Evolutionary conservation across 2,113 vertebrate genomes (phyloP).

Genomic region (Eretmochelys imbricata): DNA sequence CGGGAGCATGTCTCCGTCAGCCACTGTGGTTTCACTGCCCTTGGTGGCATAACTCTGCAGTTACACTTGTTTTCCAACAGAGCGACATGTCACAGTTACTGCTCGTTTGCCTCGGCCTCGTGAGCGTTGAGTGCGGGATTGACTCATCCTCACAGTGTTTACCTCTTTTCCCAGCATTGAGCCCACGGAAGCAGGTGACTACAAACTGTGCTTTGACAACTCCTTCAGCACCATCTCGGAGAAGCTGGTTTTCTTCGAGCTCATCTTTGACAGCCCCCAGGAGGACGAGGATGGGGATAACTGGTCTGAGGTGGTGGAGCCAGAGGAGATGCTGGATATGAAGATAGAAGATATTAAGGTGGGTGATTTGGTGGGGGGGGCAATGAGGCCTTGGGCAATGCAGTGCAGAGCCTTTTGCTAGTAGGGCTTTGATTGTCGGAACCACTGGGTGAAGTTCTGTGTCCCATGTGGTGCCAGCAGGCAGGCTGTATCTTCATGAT

Average conservation of each 20-base stretch:
- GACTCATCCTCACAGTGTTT: background rate
- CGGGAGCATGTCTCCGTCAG: background rate
- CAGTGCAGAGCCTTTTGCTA: background rate
- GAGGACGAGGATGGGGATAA: constrained; percentile 81
- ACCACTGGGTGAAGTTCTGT: background rate
- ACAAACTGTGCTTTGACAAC: constrained; percentile 93
- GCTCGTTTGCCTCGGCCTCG: background rate
- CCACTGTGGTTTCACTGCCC: background rate
- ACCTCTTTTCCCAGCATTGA: constrained; percentile 81
- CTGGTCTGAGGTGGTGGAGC: constrained; percentile 84
- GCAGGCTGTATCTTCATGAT: background rate
- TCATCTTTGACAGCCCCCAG: constrained; percentile 82
- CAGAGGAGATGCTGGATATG: constrained; percentile 87
- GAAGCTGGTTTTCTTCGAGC: constrained; percentile 93
- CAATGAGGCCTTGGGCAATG: background rate
- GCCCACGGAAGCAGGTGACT: constrained; percentile 88
- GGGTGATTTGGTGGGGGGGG: background rate
- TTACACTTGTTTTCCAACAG: background rate
- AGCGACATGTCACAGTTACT: background rate
- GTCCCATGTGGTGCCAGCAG: background rate
- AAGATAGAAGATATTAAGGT: constrained; percentile 93
- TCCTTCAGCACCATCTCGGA: constrained; percentile 92
- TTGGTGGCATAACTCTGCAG: background rate
- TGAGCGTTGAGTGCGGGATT: background rate
- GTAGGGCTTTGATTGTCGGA: background rate